These are phyloP conservation scores for Potamarius usumacintae DNA, from an alignment of 2,113 vertebrate genomes.

Conservation along the genomic window DNA sequence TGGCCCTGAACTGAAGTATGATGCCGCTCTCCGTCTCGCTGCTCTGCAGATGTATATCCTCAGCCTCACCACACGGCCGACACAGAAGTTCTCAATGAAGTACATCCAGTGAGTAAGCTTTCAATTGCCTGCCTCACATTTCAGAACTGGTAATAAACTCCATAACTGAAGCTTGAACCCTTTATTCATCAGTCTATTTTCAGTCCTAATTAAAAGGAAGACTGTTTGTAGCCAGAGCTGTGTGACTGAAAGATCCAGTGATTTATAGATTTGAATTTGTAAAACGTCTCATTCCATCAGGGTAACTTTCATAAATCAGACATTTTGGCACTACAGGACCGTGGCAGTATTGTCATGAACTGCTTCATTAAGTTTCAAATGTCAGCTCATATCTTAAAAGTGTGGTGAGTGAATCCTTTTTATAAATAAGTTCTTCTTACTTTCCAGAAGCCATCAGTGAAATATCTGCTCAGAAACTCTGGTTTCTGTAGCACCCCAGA, in stretches of 20 bases:
- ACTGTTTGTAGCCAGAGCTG: not conserved
- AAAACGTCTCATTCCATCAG: not conserved
- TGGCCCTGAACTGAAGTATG: conserved; percentile 91
- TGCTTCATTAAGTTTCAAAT: conserved; percentile 3
- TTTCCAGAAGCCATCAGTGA: not conserved
- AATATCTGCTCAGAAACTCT: not conserved
- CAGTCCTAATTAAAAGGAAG: not conserved
- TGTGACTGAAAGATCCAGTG: not conserved
- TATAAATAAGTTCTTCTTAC: not conserved
- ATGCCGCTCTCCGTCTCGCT: conserved; percentile 87
- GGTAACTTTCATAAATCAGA: conserved; percentile 14
- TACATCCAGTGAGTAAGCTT: conserved; percentile 90
- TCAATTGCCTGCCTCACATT: not conserved
- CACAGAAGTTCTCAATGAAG: conserved; percentile 95
- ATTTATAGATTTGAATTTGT: conserved; percentile 21
- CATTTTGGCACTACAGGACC: not conserved
- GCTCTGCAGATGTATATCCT: conserved; percentile 97
- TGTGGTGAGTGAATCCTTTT: not conserved
- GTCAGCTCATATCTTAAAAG: not conserved
- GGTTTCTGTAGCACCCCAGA: not conserved
- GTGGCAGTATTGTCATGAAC: not conserved
- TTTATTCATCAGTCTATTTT: not conserved
- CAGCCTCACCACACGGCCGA: conserved; percentile 90
- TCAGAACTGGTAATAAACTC: not conserved
- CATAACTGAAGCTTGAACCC: not conserved